Evolutionary conservation across 2,113 vertebrate species (phyloP), one percentile per base, ranked within the genome.

Genomic region (Crotophaga sulcirostris): DNA sequence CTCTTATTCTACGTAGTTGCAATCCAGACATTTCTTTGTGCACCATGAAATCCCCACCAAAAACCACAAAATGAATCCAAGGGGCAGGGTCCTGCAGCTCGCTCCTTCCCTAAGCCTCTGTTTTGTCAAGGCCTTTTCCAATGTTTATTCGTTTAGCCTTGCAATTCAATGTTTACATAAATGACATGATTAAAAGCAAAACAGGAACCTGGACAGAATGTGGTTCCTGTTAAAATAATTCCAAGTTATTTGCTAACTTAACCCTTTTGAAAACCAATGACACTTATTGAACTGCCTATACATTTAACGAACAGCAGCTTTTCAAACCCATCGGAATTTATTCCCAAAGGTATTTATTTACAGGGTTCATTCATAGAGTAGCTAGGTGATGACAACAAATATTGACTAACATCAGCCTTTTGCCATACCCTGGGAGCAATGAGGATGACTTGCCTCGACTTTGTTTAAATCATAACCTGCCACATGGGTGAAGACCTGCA

Each of bases 131-230:
- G 60, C 47, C 74, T 93, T 92, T 95, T 82, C 63, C 84, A 34
- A 2, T 49, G 69, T 91, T 95, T 92, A 75, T 90, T 90, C 77
- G 79, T 93, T 97, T 93, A 92, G 93, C 85, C 55, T 87, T 94
- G 76, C 76, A 78, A 64, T 81, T 89, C 73, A 56, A 3, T 84
- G 95, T 97, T 95, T 96, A 84, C 76, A 86, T 81, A 90, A 95
- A 80, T 84, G 59, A 70, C 85, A 66, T 86, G 79, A 93, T 92
- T 94, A 93, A 94, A 96, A 96, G 89, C 91, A 92, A 95, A 89
- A 72, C 84, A 84, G 87, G 80, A 93, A 92, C 85, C 73, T 84
- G 79, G 66, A 28, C 31, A 70, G 82, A 93, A 88, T 72, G 77
- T 93, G 88, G 79, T 95, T 96, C 72, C 73, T 93, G 80, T 93